phyloP scores from a whole-genome alignment of 1,140 invertebrate genomes.

The Leptoteleia sp. region DNA sequence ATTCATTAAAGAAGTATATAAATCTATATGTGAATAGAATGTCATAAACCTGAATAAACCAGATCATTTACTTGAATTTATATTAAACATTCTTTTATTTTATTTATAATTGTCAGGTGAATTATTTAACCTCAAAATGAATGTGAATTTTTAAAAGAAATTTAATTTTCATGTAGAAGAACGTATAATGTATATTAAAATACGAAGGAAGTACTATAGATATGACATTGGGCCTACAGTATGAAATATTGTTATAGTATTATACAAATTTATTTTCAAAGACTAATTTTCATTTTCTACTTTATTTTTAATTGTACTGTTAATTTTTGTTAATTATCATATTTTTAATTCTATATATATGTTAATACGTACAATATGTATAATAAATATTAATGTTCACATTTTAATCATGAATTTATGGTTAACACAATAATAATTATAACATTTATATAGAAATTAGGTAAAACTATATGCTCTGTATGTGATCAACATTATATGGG shows the following conservation, averaged over 20 bases:
- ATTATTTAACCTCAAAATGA: constrained; percentile 16
- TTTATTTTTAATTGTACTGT: too few species aligned
- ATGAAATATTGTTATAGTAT: neutral
- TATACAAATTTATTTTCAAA: too few species aligned
- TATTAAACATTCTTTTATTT: too few species aligned
- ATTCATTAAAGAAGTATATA: too few species aligned
- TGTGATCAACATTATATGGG: constrained; percentile 76
- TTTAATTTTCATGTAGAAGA: neutral
- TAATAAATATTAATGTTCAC: constrained; percentile 1
- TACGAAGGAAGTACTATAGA: constrained; percentile 49
- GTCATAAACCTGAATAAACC: too few species aligned
- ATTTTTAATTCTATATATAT: neutral
- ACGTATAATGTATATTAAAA: constrained; percentile 27
- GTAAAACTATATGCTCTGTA: constrained; percentile 71
- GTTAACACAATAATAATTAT: too few species aligned
- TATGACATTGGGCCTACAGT: constrained; percentile 54
- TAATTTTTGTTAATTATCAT: neutral
- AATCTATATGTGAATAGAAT: too few species aligned
- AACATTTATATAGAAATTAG: constrained; percentile 68
- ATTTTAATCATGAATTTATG: too few species aligned
- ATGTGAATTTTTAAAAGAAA: neutral
- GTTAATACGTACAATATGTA: neutral
- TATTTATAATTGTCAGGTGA: constrained; percentile 1
- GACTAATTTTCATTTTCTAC: too few species aligned
- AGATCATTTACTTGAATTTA: too few species aligned